Percentiles rank a stretch among this genome's conserved stretches.
Conservation (phyloP, 2,113 vertebrate genomes). For the Fregata magnificens region DNA sequence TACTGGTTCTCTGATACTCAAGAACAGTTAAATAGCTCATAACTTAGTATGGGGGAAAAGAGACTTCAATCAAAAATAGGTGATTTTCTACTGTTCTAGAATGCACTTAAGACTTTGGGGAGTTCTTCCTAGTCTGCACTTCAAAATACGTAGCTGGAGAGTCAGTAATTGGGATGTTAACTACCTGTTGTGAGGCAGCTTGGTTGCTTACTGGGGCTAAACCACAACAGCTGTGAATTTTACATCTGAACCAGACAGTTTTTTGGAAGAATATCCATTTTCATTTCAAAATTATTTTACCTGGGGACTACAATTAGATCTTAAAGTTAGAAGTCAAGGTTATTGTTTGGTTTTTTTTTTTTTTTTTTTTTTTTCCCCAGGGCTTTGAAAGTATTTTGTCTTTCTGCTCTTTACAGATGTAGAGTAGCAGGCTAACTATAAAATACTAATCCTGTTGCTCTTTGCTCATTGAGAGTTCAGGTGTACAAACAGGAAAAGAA, state of each 20-base stretch:
- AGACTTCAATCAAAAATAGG: slow-evolving; percentile 7
- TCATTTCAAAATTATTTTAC: background rate
- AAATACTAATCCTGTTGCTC: background rate
- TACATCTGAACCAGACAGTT: background rate
- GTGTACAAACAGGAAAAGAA: slow-evolving; percentile 62
- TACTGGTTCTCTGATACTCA: background rate
- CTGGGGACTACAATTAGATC: background rate
- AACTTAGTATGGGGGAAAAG: background rate
- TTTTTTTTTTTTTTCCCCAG: accelerated
- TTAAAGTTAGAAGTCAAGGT: background rate
- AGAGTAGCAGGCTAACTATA: background rate
- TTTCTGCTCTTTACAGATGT: background rate
- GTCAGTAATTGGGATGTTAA: background rate
- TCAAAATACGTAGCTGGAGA: background rate
- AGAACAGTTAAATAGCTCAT: slow-evolving; percentile 45
- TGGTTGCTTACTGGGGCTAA: no score
- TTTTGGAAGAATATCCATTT: background rate
- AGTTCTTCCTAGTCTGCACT: background rate
- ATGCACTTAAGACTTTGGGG: background rate
- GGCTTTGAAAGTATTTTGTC: background rate
- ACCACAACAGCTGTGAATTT: background rate
- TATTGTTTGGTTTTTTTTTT: background rate
- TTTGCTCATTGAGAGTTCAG: slow-evolving; percentile 14
- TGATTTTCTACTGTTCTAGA: background rate
- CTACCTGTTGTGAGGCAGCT: background rate